Conservation (phyloP, 2,113 vertebrate genomes). For the Dasyprocta punctata region DNA sequence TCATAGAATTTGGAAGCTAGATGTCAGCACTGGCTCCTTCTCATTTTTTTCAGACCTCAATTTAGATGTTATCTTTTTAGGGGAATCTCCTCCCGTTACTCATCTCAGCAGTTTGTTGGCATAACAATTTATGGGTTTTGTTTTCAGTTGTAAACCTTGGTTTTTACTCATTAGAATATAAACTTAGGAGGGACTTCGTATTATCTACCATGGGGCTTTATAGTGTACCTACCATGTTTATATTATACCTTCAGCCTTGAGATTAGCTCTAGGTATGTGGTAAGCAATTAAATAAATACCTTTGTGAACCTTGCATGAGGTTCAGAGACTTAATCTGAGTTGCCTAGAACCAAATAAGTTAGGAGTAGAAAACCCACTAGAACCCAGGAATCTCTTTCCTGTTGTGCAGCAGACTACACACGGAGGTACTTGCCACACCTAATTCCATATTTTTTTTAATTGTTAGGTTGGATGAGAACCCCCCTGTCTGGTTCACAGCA, state of each 20-base stretch:
- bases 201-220: not conserved
- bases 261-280: not conserved
- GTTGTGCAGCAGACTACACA: not conserved
- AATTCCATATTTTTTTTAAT: not conserved
- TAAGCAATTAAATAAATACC: not conserved
- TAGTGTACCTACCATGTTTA: not conserved
- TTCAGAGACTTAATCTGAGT: slow-evolving; percentile 14
- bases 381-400: not conserved
- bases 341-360: not conserved
- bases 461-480: not conserved
- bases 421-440: not conserved
- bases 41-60: not conserved
- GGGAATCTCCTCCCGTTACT: not conserved
- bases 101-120: not conserved
- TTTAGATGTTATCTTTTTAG: not conserved
- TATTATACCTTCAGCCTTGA: not conserved
- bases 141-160: not conserved
- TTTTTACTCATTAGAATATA: not conserved
- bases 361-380: not conserved
- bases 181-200: not conserved
- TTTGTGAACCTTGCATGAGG: not conserved
- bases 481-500: not conserved
- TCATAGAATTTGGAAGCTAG: not conserved
- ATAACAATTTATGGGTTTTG: not conserved
- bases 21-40: not conserved